These are phyloP conservation scores for Oryctolagus cuniculus DNA, from an alignment of 2,113 vertebrate species.

Conservation along the genomic window mOryCun1.1 NC_091434.1:182929501-182930000, in stretches of 20 bases:
- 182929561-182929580: neutral
- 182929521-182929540: neutral
- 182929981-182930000: constrained; percentile 57
- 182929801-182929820: neutral
- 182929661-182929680: too few relatives aligned
- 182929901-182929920: neutral
- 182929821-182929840: too few relatives aligned
- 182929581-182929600: neutral
- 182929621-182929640: neutral
- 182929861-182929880: neutral
- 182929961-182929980: constrained; percentile 35
- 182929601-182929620: too few relatives aligned
- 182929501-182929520: too few relatives aligned
- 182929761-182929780: too few relatives aligned
- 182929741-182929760: neutral
- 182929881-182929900: neutral
- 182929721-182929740: too few relatives aligned
- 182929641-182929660: neutral
- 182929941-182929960: neutral
- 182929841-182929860: neutral
- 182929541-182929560: too few relatives aligned
- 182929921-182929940: constrained; percentile 40
- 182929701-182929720: neutral
- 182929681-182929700: too few relatives aligned
- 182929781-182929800: neutral